These are phyloP conservation scores for Mus spicilegus DNA, from an alignment of 2,113 vertebrate species.

Conservation along the genomic window DNA sequence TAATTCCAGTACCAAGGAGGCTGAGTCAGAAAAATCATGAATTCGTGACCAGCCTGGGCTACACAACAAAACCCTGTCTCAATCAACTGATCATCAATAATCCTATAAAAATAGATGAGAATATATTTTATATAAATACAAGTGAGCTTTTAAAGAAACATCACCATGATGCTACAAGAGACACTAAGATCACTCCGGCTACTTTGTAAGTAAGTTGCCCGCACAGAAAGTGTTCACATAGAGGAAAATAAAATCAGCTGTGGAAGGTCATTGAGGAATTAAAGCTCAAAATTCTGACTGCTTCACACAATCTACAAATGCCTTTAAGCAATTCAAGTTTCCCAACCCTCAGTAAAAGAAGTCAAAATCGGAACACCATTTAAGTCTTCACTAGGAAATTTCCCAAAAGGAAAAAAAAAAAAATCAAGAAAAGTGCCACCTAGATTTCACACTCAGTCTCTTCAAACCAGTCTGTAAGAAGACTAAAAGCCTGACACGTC, in stretches of 20 bases:
- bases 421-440: not conserved
- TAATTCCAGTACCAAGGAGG: not conserved
- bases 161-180: not conserved
- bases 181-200: not conserved
- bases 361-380: not conserved
- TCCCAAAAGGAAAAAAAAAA: not conserved
- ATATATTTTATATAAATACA: constrained; percentile 16
- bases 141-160: constrained; percentile 47
- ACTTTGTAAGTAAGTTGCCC: not conserved
- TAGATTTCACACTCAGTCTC: not conserved
- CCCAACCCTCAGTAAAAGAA: constrained; percentile 41
- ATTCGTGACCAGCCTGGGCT: not conserved
- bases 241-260: not conserved
- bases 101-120: not conserved
- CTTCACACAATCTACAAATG: constrained; percentile 25
- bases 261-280: not conserved
- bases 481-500: not conserved
- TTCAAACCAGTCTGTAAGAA: constrained; percentile 19
- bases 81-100: not conserved
- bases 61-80: not conserved
- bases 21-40: not conserved
- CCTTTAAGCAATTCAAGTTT: constrained; percentile 35
- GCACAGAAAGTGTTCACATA: not conserved
- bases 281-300: not conserved
- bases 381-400: constrained; percentile 23